Evolutionary conservation across 1,140 invertebrate species (phyloP), one percentile per base, ranked within the genome.

Genomic region (Samia ricini): DNA sequence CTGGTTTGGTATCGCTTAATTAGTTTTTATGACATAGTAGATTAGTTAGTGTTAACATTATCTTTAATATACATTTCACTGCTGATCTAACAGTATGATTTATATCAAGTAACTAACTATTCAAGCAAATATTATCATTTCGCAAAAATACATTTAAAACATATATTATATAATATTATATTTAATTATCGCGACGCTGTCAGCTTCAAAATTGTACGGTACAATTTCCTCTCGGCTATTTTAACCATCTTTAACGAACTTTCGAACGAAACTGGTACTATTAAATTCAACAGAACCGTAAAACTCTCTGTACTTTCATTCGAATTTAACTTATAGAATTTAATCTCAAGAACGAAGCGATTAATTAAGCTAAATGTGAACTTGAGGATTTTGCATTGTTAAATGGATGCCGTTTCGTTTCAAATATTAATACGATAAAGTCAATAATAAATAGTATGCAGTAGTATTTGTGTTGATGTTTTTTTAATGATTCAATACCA

Each of bases 241-340:
- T 65, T 62, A 62, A 64, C 63, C 56, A 60, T 60, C 60, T 61
- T 67, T 68, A 63, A 60, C 66, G 15, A 68, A 68, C 36, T 68
- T 64, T 33, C 26, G 36, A 61, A 52, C 29, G 61, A 61, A 68
- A 61, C 52, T 57, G 60, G 48, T 54, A 59, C 60, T 66, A 50
- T 54, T 48, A 66, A 63, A 50, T 61, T 51, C 21, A 58, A 49
- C 33, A 18, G 26, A 59, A 59, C 60, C 64, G 60, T 62, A 56
- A 59, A 59, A 66, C 60, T 62, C 60, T 62, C 64, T 48, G 57
- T 56, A 57, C 36, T 56, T n/a, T n/a, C n/a, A n/a, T n/a, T 57
- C n/a, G 58, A 36, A 42, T 54, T 60, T 22, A 56, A 61, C 52
- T 65, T 60, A 26, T 60, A 51, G 52, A 50, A 56, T 60, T 57